phyloP scores from a whole-genome alignment of 2,797 vertebrate genomes.

The Cirrhinus mrigala region DNA sequence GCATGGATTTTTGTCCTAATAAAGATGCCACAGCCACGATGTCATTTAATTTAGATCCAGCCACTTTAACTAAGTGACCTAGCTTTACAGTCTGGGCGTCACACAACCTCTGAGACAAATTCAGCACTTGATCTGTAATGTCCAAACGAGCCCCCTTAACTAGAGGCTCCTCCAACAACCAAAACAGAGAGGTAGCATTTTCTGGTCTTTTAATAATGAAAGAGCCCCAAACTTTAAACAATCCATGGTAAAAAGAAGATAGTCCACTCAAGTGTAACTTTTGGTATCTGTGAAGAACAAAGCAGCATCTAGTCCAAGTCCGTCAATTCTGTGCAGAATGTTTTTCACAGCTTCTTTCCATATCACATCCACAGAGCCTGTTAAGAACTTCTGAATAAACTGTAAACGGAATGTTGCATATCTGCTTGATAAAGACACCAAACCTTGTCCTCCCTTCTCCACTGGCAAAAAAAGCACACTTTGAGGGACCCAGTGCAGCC shows the following conservation, averaged over 20 bases:
- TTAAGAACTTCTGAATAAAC: background rate
- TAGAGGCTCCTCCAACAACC: background rate
- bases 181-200: background rate
- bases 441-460: background rate
- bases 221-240: background rate
- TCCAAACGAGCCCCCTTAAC: background rate
- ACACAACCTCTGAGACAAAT: background rate
- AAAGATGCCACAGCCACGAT: background rate
- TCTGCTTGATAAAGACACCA: background rate
- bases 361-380: conserved; percentile 2
- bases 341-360: background rate
- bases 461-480: background rate
- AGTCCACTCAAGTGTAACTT: no score
- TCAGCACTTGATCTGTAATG: background rate
- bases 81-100: background rate
- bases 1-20: background rate
- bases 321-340: no score
- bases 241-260: no score
- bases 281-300: no score
- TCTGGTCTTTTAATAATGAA: background rate
- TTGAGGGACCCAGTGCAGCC: conserved; percentile 3
- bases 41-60: background rate
- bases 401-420: background rate
- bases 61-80: background rate
- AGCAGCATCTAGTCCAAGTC: no score